Evolutionary conservation across 2,113 vertebrate species (phyloP).

Genomic region (Siphamia tubifer): DNA sequence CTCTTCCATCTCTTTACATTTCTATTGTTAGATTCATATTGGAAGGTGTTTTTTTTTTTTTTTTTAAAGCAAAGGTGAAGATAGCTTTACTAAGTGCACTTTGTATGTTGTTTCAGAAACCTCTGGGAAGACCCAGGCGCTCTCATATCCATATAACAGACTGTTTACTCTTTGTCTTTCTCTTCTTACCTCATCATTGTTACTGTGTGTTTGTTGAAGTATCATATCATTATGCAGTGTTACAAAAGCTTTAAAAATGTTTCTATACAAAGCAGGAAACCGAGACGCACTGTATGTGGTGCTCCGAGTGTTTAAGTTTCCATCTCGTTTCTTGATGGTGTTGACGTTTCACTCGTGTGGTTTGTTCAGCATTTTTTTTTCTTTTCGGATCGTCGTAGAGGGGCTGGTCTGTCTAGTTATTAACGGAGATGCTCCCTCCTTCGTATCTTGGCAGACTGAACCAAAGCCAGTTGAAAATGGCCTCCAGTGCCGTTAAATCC

Average conservation of each 20-base stretch:
- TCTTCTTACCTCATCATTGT: slow-evolving; percentile 63
- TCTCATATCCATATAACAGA: slow-evolving; percentile 54
- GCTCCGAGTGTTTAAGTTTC: slow-evolving; percentile 31
- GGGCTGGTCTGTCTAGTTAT: slow-evolving; percentile 56
- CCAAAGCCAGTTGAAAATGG: slow-evolving; percentile 77
- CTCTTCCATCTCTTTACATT: slow-evolving; percentile 4
- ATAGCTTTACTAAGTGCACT: slow-evolving; percentile 84
- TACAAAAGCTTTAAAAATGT: slow-evolving; percentile 76
- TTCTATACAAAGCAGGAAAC: slow-evolving; percentile 55
- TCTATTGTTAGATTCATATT: slow-evolving; percentile 30
- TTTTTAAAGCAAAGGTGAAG: slow-evolving; percentile 59
- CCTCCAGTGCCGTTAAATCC: slow-evolving; percentile 51
- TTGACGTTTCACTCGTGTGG: neutral
- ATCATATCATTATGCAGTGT: slow-evolving; percentile 74
- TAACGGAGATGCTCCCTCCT: slow-evolving; percentile 40
- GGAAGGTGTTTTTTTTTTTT: too few species aligned
- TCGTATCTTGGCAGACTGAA: slow-evolving; percentile 63
- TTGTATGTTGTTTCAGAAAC: slow-evolving; percentile 75
- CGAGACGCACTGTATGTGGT: neutral
- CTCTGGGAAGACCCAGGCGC: slow-evolving; percentile 37
- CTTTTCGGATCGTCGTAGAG: slow-evolving; percentile 27
- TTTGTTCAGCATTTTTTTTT: slow-evolving; percentile 21
- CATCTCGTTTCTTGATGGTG: slow-evolving; percentile 19
- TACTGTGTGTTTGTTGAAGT: slow-evolving; percentile 28
- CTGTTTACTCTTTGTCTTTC: slow-evolving; percentile 45